These are phyloP conservation scores for Argyra leucocephala DNA, from an alignment of 2,888 invertebrate genomes.

Conservation along the genomic window DNA sequence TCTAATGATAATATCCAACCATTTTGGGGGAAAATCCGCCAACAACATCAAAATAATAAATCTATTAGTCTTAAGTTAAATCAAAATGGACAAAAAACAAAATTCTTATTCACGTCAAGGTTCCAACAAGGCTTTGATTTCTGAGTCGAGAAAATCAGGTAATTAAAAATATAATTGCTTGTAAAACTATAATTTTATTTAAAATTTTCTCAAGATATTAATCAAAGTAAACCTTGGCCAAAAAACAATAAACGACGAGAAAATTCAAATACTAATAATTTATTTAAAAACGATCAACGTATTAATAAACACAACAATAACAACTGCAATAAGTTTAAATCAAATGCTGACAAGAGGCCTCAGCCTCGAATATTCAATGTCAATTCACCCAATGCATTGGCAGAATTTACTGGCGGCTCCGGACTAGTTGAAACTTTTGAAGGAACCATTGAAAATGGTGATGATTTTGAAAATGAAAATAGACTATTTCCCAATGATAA, in stretches of 20 bases:
- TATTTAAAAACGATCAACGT: slow-evolving; percentile 53
- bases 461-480: slow-evolving; percentile 27
- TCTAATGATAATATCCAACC: slow-evolving; percentile 36
- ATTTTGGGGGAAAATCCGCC: slow-evolving; percentile 40
- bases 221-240: slow-evolving; percentile 33
- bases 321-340: slow-evolving; percentile 55
- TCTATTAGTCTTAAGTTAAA: slow-evolving; percentile 17
- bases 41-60: slow-evolving; percentile 18
- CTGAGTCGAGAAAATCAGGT: slow-evolving; percentile 71
- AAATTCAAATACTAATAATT: slow-evolving; percentile 42
- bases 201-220: slow-evolving; percentile 28
- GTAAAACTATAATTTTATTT: not conserved
- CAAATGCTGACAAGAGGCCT: slow-evolving; percentile 56
- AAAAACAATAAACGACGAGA: slow-evolving; percentile 38
- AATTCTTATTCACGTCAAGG: slow-evolving; percentile 57
- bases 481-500: slow-evolving; percentile 28
- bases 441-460: slow-evolving; percentile 24
- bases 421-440: slow-evolving; percentile 33
- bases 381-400: slow-evolving; percentile 17
- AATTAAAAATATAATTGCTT: too few species aligned
- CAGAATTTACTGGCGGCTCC: slow-evolving; percentile 36
- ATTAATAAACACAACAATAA: slow-evolving; percentile 57
- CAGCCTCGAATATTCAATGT: slow-evolving; percentile 45
- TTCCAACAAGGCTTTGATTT: slow-evolving; percentile 58
- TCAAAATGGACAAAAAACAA: slow-evolving; percentile 67